Conservation (phyloP, 2,888 invertebrate genomes). For the Leptogaster cylindrica region DNA sequence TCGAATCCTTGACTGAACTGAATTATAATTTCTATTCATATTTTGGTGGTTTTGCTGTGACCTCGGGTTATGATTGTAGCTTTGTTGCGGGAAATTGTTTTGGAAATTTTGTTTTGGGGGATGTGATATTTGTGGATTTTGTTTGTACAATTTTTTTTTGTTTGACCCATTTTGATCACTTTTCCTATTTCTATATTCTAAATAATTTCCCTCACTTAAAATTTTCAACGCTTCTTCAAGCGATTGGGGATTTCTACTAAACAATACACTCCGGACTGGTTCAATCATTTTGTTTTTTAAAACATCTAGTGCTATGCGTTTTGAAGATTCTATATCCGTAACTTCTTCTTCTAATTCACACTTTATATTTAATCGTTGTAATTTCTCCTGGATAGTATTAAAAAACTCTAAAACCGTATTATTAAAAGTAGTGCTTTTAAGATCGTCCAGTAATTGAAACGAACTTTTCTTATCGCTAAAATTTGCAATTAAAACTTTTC, state of each 20-base stretch:
- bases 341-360: neutral
- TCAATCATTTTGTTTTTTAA: neutral
- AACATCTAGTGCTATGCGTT: neutral
- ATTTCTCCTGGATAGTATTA: constrained; percentile 5
- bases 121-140: neutral
- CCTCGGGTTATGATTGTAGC: neutral
- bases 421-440: neutral
- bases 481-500: too few species aligned
- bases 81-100: too few species aligned
- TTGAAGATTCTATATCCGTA: neutral
- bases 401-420: constrained; percentile 9
- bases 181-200: constrained; percentile 7
- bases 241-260: neutral
- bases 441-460: neutral
- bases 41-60: neutral
- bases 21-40: neutral
- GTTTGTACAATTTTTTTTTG: neutral
- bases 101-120: neutral
- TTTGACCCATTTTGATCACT: too few species aligned
- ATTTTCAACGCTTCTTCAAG: constrained; percentile 6
- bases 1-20: constrained; percentile 6
- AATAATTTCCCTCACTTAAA: neutral
- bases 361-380: constrained; percentile 10
- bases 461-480: constrained; percentile 1
- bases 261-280: neutral